Percentiles rank a stretch among this genome's conserved stretches.
Conservation (phyloP, 2,113 vertebrate genomes). For the Rafetus swinhoei region DNA sequence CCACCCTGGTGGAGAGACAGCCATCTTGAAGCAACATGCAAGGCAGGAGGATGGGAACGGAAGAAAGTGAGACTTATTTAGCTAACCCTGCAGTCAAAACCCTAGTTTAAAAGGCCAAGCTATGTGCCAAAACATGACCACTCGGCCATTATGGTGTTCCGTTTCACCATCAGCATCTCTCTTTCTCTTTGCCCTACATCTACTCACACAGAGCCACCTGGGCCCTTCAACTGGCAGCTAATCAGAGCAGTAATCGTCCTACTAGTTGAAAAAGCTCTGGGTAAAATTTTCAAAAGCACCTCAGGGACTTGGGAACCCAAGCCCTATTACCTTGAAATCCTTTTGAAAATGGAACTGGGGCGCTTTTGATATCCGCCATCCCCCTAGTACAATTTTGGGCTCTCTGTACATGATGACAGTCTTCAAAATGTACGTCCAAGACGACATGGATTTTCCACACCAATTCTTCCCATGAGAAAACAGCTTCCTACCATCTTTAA, state of each 20-base stretch:
- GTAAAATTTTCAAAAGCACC: background rate
- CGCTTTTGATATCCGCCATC: background rate
- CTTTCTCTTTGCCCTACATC: background rate
- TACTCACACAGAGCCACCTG: background rate
- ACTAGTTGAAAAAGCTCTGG: background rate
- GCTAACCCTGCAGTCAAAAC: background rate
- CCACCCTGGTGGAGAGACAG: fast-evolving
- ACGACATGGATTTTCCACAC: slow-evolving; percentile 25
- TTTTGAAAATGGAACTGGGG: background rate
- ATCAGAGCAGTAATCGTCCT: background rate
- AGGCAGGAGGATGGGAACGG: fast-evolving
- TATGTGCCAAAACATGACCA: background rate
- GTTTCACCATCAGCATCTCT: background rate
- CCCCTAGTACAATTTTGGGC: background rate
- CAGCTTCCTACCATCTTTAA: slow-evolving; percentile 42
- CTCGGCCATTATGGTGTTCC: background rate
- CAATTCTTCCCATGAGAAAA: slow-evolving; percentile 25
- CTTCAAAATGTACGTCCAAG: background rate
- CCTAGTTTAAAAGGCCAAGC: background rate
- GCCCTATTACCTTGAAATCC: background rate
- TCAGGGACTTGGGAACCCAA: background rate
- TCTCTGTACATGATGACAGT: background rate
- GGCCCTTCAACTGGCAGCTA: fast-evolving
- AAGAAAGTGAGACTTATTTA: background rate
- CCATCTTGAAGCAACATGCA: background rate